Evolutionary conservation across 2,797 vertebrate genomes (phyloP), one percentile per base, ranked within the genome.

Genomic region (Galagoides demidoff): DNA sequence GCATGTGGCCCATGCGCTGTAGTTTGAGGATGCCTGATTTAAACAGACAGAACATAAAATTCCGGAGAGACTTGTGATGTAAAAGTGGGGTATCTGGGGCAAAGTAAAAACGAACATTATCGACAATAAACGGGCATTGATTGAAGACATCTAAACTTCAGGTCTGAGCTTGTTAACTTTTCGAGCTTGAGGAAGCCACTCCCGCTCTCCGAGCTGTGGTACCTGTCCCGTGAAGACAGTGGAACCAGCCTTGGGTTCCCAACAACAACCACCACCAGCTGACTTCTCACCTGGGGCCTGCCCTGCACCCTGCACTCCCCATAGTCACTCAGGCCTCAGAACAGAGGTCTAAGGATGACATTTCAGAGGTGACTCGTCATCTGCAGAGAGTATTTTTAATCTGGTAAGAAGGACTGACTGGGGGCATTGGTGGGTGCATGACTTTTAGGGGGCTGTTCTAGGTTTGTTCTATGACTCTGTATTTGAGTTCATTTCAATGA

Each of bases 151-250:
- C 7, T 84, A 64, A 39, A 5, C 57, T 43, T 57, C 57, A 34
- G 89, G 12, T 49, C 25, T 71, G n/a, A 84, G 68, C 10, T 78
- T 90, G 74, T 90, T 94, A 82, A 49, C 29, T 85, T 83, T 94
- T 63, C 86, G 2, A 89, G 14, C 31, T 84, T 82, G 59, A 63
- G 10, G 45, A 85, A 70, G 49, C 52, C 29, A n/a, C 2, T 82
- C 61, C 45, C 39, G 64, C 29, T 89, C 25, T 66, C 55, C 68
- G 17, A 68, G 3, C n/a, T 88, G 68, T 85, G 83, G 5, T n/a
- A 74, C 43, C 22, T 52, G 64, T 59, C 55, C 34, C 55, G 49
- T 84, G 31, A 59, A 92, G 37, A 63, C 63, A 55, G 45, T 45
- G 14, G 85, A 73, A 66, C 0, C 4, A 59, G 22, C 3, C 3